Evolutionary conservation across 2,113 vertebrate genomes (phyloP).

Genomic region (Solea senegalensis): DNA sequence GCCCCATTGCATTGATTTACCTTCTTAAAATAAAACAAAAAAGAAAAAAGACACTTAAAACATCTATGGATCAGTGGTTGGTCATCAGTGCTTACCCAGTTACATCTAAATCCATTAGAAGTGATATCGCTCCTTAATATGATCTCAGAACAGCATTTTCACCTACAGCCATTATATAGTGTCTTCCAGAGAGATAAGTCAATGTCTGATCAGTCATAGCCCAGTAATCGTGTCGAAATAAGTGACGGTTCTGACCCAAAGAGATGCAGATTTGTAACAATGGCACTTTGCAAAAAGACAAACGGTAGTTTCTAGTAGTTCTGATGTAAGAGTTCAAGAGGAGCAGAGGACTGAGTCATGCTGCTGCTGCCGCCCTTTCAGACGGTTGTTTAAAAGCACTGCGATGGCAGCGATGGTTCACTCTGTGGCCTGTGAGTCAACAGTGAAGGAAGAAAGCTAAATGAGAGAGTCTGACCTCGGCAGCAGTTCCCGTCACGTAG

Average conservation of each 20-base stretch:
- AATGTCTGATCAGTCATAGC: neutral
- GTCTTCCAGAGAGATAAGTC: neutral
- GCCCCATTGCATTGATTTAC: neutral
- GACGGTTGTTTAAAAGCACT: neutral
- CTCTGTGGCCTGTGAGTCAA: slow-evolving; percentile 21
- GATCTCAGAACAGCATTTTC: no score
- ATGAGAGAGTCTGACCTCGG: slow-evolving; percentile 79
- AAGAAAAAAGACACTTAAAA: neutral
- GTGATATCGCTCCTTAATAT: no score
- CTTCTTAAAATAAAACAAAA: neutral
- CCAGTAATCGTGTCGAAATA: slow-evolving; percentile 2
- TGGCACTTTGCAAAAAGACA: slow-evolving; percentile 1
- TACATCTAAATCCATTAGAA: no score
- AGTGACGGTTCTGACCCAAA: neutral
- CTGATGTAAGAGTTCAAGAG: slow-evolving; percentile 14
- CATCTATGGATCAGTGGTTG: no score
- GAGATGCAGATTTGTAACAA: neutral
- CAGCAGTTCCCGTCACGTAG: slow-evolving; percentile 82
- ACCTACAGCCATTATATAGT: no score
- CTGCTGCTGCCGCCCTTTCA: neutral
- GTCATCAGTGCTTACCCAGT: no score
- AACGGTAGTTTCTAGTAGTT: neutral
- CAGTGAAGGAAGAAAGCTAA: slow-evolving; percentile 8
- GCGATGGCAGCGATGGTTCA: slow-evolving; percentile 12
- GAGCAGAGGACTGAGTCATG: slow-evolving; percentile 10